A percentile compares a stretch with the other conserved stretches of the same genome.
Conservation (phyloP, 2,888 invertebrate genomes). For the Phasia obesa region DNA sequence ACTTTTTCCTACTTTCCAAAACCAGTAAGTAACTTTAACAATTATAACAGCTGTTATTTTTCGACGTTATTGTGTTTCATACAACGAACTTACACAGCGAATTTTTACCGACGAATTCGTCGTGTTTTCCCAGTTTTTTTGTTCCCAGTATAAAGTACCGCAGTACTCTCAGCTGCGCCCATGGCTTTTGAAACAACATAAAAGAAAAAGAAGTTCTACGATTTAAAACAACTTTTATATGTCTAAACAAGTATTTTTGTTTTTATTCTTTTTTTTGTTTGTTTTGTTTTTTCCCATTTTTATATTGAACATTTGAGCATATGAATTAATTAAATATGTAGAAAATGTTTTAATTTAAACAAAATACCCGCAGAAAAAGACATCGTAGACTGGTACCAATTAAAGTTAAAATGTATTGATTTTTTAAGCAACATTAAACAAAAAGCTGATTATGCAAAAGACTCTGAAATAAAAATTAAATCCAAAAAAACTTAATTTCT, state of each 20-base stretch:
- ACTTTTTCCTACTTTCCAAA: too few species aligned
- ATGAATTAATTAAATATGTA: slow-evolving; percentile 52
- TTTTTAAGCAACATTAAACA: slow-evolving; percentile 25
- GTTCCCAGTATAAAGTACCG: too few species aligned
- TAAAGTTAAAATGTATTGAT: slow-evolving; percentile 24
- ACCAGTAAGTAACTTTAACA: too few species aligned
- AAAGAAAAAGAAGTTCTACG: not conserved
- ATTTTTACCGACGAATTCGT: too few species aligned
- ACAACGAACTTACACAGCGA: too few species aligned
- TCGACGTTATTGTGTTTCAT: too few species aligned
- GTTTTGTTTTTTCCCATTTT: not conserved
- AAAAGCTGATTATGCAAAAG: slow-evolving; percentile 1
- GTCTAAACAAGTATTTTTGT: not conserved
- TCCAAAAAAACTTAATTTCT: slow-evolving; percentile 23
- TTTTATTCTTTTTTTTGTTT: not conserved
- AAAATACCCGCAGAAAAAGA: slow-evolving; percentile 32
- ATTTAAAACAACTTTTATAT: not conserved
- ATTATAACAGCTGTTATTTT: too few species aligned
- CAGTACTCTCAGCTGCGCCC: too few species aligned
- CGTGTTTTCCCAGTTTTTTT: too few species aligned
- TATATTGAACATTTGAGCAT: slow-evolving; percentile 28
- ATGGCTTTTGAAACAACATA: not conserved
- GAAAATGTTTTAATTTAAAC: slow-evolving; percentile 39
- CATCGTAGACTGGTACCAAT: slow-evolving; percentile 67
- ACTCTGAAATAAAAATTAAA: not conserved